Base-by-base conservation (phyloP, 2,113 vertebrate genomes). In the Thinocorus orbignyianus region DNA sequence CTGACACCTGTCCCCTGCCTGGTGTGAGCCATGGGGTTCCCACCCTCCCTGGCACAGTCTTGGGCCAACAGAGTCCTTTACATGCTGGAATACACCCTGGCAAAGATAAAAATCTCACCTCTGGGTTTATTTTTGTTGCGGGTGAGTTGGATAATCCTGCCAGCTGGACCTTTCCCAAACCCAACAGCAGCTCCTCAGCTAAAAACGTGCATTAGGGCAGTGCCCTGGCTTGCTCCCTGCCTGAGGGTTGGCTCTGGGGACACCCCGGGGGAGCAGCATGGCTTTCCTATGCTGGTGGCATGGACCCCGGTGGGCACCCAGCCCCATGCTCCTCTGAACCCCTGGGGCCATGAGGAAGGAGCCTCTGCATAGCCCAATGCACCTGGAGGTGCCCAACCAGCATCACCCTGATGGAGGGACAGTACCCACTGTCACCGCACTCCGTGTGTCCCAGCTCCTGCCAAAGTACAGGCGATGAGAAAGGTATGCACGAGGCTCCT, bases 1-100 rank as follows among this genome's bases (percentile, higher is more conserved):
- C 81, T 46, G 41, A 18, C 33, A 58, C 46, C 8, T 2, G 0
- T 55, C 30, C 42, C 31, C n/a, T 58, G 62, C 62, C 42, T 0
- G 0, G 17, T 16, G 46, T 0, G 0, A 58, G 33, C 81, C 13
- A 1, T 2, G 8, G 48, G 14, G 28, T 44, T n/a, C n/a, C n/a
- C n/a, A n/a, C 33, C 26, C 26, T 46, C 18, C n/a, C 55, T 72
- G 42, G 28, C 12, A 1, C 4, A 3, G 22, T 28, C 28, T 37
- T 17, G 49, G 17, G 28, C 46, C 61, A 71, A 23, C 13, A 48
- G 57, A 5, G 31, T 51, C 33, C 17, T 24, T 62, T 20, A 28
- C 25, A 7, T 0, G 0, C 41, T 71, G 61, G 44, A 41, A 31
- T 9, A 12, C 1, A 3, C 30, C 68, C 35, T 37, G 35, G 24